Percentiles rank a stretch among this genome's conserved stretches.
These are phyloP conservation scores for Branchellion lobata DNA, from an alignment of 2,888 invertebrate species.

Conservation along the genomic window DNA sequence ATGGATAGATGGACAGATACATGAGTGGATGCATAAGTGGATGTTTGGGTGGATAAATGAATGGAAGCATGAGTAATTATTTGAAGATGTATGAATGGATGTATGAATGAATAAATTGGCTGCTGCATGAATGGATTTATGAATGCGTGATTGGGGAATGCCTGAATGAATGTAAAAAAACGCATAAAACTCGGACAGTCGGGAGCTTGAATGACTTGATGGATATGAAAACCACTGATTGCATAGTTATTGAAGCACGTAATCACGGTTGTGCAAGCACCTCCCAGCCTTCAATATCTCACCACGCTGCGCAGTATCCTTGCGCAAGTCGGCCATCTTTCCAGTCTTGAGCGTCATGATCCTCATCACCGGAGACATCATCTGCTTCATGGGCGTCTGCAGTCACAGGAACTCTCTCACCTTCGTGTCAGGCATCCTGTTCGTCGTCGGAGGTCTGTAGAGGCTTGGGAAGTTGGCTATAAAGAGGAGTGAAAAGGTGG, in stretches of 20 bases:
- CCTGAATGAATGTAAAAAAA: too few relatives aligned
- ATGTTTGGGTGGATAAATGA: not conserved
- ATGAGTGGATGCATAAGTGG: too few relatives aligned
- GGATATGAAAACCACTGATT: too few relatives aligned
- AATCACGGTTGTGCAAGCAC: too few relatives aligned
- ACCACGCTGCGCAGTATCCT: conserved; percentile 60
- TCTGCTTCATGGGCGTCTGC: conserved; percentile 61
- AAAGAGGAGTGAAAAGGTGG: not conserved
- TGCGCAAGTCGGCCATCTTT: conserved; percentile 59
- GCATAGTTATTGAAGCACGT: too few relatives aligned
- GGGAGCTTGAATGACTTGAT: too few relatives aligned
- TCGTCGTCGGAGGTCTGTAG: conserved; percentile 62
- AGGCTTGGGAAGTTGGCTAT: conserved; percentile 49
- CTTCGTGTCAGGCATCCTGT: conserved; percentile 61
- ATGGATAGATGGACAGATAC: too few relatives aligned
- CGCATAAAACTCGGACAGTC: too few relatives aligned
- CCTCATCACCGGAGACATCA: conserved; percentile 59
- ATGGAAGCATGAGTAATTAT: not conserved
- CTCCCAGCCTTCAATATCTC: too few relatives aligned
- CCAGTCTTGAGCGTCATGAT: conserved; percentile 60
- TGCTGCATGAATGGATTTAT: not conserved
- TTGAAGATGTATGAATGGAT: not conserved
- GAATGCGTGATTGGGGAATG: too few relatives aligned
- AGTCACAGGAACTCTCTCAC: conserved; percentile 60
- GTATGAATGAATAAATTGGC: not conserved